phyloP scores from a whole-genome alignment of 2,888 invertebrate genomes.

The Drosophila infuscata region DNA sequence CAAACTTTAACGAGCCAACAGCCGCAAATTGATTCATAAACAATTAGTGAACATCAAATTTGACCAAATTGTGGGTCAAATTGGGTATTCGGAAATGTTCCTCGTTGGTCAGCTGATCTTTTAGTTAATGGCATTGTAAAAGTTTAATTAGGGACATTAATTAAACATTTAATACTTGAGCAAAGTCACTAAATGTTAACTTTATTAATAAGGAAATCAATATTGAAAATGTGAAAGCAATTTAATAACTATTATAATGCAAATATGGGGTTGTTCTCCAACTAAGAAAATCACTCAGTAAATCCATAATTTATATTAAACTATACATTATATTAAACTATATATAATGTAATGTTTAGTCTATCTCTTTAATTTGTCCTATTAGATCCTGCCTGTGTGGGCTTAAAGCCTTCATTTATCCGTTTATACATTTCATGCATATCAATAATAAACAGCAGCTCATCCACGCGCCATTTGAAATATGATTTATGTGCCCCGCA shows the following conservation, averaged over 20 bases:
- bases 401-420: constrained; percentile 46
- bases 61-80: constrained; percentile 38
- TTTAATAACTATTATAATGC: not conserved
- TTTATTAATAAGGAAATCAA: not conserved
- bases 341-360: not conserved
- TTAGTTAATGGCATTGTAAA: constrained; percentile 2
- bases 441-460: constrained; percentile 56
- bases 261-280: too few relatives aligned
- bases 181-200: not conserved
- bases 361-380: not conserved
- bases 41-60: constrained; percentile 60
- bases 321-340: not conserved
- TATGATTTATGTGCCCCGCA: constrained; percentile 74
- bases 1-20: constrained; percentile 56
- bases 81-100: constrained; percentile 10
- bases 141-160: not conserved
- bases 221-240: not conserved
- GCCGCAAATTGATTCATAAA: constrained; percentile 65
- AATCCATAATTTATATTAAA: not conserved
- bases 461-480: constrained; percentile 64
- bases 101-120: not conserved
- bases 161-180: not conserved
- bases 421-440: constrained; percentile 60
- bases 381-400: constrained; percentile 11
- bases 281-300: not conserved